Evolutionary conservation across 1,140 invertebrate genomes (phyloP).

Genomic region (Bombus vancouverensis): DNA sequence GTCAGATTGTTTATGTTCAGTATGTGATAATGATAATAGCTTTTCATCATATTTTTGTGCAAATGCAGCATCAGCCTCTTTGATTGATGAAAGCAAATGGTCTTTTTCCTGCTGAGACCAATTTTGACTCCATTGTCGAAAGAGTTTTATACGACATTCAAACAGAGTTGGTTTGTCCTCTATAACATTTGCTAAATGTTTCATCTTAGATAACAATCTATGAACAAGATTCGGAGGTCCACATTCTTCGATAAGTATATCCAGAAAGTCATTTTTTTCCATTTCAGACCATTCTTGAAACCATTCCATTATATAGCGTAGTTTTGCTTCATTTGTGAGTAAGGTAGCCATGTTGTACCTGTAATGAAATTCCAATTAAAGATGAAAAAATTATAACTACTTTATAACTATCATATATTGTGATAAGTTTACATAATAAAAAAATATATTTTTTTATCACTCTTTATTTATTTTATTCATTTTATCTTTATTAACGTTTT

Average conservation of each 20-base stretch:
- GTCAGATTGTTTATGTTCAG: constrained; percentile 9
- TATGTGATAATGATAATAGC: constrained; percentile 69
- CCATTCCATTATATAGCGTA: constrained; percentile 92
- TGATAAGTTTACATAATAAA: not conserved
- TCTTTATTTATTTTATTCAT: not conserved
- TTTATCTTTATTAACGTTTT: not conserved
- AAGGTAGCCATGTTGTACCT: constrained; percentile 78
- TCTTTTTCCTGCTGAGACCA: constrained; percentile 91
- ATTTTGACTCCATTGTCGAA: constrained; percentile 92
- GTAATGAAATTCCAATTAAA: constrained; percentile 38
- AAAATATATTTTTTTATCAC: constrained; percentile 17
- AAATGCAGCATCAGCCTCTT: constrained; percentile 88
- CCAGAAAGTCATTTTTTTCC: constrained; percentile 92
- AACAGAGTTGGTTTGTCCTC: constrained; percentile 90
- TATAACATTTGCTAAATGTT: constrained; percentile 82
- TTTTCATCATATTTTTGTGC: constrained; percentile 87
- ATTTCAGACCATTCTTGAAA: constrained; percentile 94
- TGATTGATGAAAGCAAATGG: constrained; percentile 86
- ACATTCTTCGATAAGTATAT: constrained; percentile 88
- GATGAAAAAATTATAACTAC: not conserved
- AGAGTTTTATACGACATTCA: constrained; percentile 94
- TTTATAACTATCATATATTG: not conserved
- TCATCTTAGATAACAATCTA: constrained; percentile 88
- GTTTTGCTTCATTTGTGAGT: constrained; percentile 86
- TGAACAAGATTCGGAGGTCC: constrained; percentile 86